phyloP scores from a whole-genome alignment of 2,113 vertebrate species.

The Thunnus thynnus region DNA sequence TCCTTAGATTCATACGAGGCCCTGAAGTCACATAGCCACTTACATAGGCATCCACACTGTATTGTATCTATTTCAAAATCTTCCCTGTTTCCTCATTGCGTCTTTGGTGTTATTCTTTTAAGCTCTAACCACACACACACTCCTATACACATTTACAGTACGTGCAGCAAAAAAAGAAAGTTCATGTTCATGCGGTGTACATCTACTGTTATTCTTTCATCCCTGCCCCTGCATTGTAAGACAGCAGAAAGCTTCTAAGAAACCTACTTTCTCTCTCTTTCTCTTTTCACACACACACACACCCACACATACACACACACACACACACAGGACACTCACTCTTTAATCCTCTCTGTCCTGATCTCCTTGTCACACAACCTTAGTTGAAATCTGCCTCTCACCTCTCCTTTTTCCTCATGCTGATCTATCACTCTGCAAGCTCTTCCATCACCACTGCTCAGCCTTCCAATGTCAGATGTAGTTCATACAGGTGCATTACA shows the following conservation, averaged over 20 bases:
- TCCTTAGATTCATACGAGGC: constrained; percentile 36
- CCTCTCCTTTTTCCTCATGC: constrained; percentile 17
- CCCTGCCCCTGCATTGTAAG: constrained; percentile 21
- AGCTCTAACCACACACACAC: constrained; percentile 14
- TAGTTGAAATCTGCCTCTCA: constrained; percentile 48
- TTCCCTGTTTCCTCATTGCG: neutral
- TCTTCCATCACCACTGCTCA: constrained; percentile 1
- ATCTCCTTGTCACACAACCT: constrained; percentile 52
- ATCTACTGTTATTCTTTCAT: constrained; percentile 41
- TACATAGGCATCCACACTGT: constrained; percentile 14
- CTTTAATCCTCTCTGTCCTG: constrained; percentile 57
- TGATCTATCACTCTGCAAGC: constrained; percentile 30
- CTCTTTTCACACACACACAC: neutral
- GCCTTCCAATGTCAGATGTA: constrained; percentile 34
- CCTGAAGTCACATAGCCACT: constrained; percentile 21
- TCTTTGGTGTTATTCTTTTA: constrained; percentile 25
- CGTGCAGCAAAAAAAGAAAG: neutral
- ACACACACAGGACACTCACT: constrained; percentile 26
- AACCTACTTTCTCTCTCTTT: constrained; percentile 19
- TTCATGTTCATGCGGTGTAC: constrained; percentile 30
- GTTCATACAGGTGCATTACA: constrained; percentile 20
- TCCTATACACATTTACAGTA: neutral
- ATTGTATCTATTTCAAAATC: constrained; percentile 18
- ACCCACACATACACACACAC: neutral
- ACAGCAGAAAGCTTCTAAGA: constrained; percentile 23